Evolutionary conservation across 2,797 vertebrate species (phyloP).

Genomic region (Micrastur ruficollis): DNA sequence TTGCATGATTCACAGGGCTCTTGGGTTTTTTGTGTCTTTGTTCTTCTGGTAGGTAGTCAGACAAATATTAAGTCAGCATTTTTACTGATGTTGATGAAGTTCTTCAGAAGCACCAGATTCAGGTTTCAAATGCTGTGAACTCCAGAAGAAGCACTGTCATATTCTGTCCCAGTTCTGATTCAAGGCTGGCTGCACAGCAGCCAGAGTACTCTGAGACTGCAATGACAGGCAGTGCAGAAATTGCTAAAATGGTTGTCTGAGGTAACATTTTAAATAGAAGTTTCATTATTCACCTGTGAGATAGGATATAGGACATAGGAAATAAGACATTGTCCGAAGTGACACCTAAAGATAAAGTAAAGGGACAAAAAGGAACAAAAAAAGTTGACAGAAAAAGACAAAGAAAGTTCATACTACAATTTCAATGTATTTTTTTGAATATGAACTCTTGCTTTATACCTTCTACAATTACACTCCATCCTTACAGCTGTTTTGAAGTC

Average conservation of each 20-base stretch:
- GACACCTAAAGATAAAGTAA: not conserved
- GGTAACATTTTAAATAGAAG: not conserved
- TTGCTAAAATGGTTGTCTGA: not conserved
- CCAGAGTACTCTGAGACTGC: not conserved
- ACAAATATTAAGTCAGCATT: not conserved
- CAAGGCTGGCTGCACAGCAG: not conserved
- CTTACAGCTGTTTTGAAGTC: not conserved
- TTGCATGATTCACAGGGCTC: not conserved
- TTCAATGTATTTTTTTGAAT: not conserved
- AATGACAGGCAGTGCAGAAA: not conserved
- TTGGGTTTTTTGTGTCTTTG: not conserved
- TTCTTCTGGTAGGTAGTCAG: not conserved
- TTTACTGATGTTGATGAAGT: not conserved
- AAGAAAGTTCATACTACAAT: not conserved
- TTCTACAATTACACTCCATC: not conserved
- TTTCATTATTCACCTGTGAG: not conserved
- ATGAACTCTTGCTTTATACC: not conserved
- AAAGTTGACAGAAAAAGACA: not conserved
- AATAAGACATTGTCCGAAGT: not conserved
- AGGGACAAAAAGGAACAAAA: fast-evolving
- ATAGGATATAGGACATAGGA: not conserved
- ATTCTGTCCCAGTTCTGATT: not conserved
- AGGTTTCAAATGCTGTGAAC: not conserved
- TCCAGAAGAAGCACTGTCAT: not conserved
- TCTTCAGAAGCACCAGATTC: not conserved